These are phyloP conservation scores for Acrocyrtus sp. DNA, from an alignment of 2,888 invertebrate species.

Conservation along the genomic window DNA sequence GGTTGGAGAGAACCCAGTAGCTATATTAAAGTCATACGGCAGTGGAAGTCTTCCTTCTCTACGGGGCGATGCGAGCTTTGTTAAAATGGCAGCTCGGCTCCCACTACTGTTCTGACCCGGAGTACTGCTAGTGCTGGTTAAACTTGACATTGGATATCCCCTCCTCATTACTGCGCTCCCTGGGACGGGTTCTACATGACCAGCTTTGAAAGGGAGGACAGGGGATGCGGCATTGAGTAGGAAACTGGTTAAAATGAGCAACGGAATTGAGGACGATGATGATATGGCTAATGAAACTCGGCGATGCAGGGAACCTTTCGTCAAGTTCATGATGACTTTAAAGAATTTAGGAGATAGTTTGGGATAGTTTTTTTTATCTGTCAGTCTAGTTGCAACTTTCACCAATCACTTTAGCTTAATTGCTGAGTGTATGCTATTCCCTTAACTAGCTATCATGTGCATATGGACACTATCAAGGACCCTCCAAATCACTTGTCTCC, in stretches of 20 bases:
- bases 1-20: constrained; percentile 1
- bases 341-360: not conserved
- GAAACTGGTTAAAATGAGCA: not conserved
- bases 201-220: constrained; percentile 27
- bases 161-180: constrained; percentile 21
- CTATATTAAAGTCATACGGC: not conserved
- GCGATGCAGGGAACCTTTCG: too few species aligned
- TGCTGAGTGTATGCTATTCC: too few species aligned
- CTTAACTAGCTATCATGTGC: too few species aligned
- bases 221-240: constrained; percentile 9
- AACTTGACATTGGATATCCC: not conserved
- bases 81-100: constrained; percentile 30
- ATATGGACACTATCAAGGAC: too few species aligned
- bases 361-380: too few species aligned
- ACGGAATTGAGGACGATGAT: too few species aligned
- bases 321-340: not conserved
- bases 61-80: constrained; percentile 25
- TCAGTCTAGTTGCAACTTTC: too few species aligned
- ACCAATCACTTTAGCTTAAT: too few species aligned
- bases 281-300: too few species aligned
- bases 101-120: not conserved
- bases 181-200: constrained; percentile 38
- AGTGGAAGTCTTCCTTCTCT: constrained; percentile 8
- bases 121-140: not conserved
- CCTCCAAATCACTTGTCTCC: too few species aligned